Evolutionary conservation across 2,888 invertebrate genomes (phyloP).

Genomic region (Lucinisca nassula): DNA sequence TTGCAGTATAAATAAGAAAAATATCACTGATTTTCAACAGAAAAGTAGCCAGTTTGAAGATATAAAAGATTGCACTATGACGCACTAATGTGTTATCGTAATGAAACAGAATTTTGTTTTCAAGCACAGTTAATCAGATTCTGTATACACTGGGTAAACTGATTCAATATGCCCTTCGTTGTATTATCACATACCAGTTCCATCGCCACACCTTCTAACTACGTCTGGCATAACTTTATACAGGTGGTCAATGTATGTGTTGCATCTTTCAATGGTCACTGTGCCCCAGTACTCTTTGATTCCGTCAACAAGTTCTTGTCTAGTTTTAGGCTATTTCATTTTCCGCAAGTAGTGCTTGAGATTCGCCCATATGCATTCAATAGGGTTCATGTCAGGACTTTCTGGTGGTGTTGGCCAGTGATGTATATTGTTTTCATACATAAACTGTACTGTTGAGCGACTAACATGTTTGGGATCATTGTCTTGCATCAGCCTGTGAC

Average conservation of each 20-base stretch:
- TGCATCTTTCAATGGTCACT: not conserved
- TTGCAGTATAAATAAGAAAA: too few species aligned
- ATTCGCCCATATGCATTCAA: constrained; percentile 11
- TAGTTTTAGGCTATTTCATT: not conserved
- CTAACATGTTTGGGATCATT: constrained; percentile 43
- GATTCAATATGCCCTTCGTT: too few species aligned
- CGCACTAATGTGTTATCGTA: too few species aligned
- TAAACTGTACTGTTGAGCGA: not conserved
- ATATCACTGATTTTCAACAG: too few species aligned
- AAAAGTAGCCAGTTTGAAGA: too few species aligned
- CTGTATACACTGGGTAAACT: too few species aligned
- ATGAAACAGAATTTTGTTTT: too few species aligned
- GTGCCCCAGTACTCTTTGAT: constrained; percentile 12
- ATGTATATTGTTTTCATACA: constrained; percentile 20
- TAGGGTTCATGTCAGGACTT: constrained; percentile 17
- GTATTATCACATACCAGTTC: too few species aligned
- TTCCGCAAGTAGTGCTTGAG: constrained; percentile 17
- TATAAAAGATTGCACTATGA: too few species aligned
- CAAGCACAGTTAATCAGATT: too few species aligned
- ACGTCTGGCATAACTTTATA: constrained; percentile 29
- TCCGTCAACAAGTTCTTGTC: constrained; percentile 20
- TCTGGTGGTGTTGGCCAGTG: constrained; percentile 41
- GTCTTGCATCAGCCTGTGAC: constrained; percentile 24
- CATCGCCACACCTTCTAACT: not conserved
- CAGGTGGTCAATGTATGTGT: constrained; percentile 29